Evolutionary conservation across 1,140 invertebrate species (phyloP).

Genomic region (Ceratina calcarata): DNA sequence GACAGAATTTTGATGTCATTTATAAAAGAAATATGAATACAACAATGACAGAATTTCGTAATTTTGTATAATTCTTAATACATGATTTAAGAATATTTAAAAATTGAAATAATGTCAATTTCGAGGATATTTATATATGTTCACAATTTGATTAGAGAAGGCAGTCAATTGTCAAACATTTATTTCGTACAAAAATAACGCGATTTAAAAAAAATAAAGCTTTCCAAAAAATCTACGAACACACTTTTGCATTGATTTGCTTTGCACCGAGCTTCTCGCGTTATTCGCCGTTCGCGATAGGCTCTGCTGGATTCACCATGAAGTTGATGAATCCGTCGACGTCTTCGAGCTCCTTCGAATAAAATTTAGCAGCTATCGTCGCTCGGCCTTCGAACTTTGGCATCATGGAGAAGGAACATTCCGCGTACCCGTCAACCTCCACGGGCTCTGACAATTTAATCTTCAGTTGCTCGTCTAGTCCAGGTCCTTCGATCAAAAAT

Average conservation of each 20-base stretch:
- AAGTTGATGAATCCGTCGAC: slow-evolving; percentile 89
- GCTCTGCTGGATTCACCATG: slow-evolving; percentile 69
- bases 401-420: slow-evolving; percentile 86
- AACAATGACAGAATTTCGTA: no score
- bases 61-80: no score
- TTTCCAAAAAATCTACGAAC: neutral
- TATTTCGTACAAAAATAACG: slow-evolving; percentile 27
- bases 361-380: slow-evolving; percentile 90
- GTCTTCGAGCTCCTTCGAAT: slow-evolving; percentile 89
- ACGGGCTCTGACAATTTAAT: slow-evolving; percentile 85
- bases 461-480: slow-evolving; percentile 86
- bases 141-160: neutral
- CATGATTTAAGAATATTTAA: no score
- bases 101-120: no score
- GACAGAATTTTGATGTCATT: no score
- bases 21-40: no score
- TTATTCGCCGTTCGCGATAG: slow-evolving; percentile 31
- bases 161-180: neutral
- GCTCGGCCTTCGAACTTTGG: slow-evolving; percentile 87
- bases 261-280: no score
- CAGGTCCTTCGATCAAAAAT: slow-evolving; percentile 90
- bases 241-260: neutral
- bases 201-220: neutral
- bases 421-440: slow-evolving; percentile 83
- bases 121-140: no score